Base-by-base conservation (phyloP, 1,140 invertebrate species). In the Spodoptera litura region DNA sequence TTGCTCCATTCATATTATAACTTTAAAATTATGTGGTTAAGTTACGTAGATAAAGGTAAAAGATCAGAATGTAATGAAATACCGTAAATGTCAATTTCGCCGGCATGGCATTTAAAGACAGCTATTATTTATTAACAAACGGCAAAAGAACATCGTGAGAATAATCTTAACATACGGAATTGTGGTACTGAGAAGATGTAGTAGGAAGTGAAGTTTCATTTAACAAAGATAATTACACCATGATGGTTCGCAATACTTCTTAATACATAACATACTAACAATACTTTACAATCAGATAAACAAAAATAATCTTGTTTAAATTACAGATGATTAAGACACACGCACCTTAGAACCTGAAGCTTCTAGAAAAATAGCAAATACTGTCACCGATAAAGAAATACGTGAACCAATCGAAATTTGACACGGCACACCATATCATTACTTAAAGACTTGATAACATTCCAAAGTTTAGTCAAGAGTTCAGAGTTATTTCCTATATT, bases 91-190 rank as follows among this genome's bases (percentile, higher is more conserved):
- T 49, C 38, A 66, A 49, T 56, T 49, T 66, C 62, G 25, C 38
- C 38, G 15, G 49, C 62, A 49, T 66, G 15, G 20, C 38, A 66
- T 49, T 66, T 25, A 56, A 15, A 56, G 11, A 44, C 15, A 64
- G 35, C 9, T 20, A 64, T 64, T 64, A 49, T 59, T 20, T 51
- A 31, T 38, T 49, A 58, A 20, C 25, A 11, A 61, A 74, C 49
- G 35, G 20, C 59, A 51, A 38, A 75, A 53, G 44, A 75, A 62
- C 58, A 13, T 64, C 73, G 73, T 75, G 73, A 35, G 73, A 74
- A 64, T 61, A 59, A 53, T 31, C 59, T 13, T 62, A 15, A 55
- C 27, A 75, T 20, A 75, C n/a, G 31, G 56, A 61, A 74, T 58
- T 11, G 38, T 61, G 44, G 20, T 20, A 9, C 20, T 71, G 51